These are phyloP conservation scores for Musca domestica DNA, from an alignment of 1,140 invertebrate genomes.

Conservation along the genomic window DNA sequence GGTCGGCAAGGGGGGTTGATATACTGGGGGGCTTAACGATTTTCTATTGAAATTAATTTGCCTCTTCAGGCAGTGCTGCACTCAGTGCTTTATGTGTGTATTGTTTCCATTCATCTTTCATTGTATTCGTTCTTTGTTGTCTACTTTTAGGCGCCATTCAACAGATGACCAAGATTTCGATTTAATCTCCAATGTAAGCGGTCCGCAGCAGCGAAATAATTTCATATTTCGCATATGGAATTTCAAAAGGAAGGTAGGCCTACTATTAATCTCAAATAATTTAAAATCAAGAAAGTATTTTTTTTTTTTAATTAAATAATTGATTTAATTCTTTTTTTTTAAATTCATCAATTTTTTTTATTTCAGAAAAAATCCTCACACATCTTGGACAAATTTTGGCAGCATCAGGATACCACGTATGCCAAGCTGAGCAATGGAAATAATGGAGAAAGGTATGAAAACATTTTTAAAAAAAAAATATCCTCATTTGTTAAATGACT, in stretches of 20 bases:
- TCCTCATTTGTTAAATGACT: too few species aligned
- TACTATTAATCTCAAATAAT: neutral
- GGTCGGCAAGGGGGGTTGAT: too few species aligned
- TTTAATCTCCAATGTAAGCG: slow-evolving; percentile 35
- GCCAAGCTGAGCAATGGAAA: slow-evolving; percentile 32
- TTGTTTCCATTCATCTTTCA: neutral
- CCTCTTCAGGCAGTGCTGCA: too few species aligned
- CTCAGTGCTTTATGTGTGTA: too few species aligned
- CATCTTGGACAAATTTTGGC: slow-evolving; percentile 45
- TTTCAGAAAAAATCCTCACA: slow-evolving; percentile 37
- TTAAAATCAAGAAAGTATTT: neutral
- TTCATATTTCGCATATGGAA: slow-evolving; percentile 46
- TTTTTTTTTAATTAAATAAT: neutral
- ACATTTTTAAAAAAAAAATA: neutral
- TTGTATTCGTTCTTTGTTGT: slow-evolving; percentile 7
- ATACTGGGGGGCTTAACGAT: too few species aligned
- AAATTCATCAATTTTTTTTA: slow-evolving; percentile 7
- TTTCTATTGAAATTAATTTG: too few species aligned
- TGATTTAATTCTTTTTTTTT: neutral
- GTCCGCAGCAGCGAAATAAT: slow-evolving; percentile 33
- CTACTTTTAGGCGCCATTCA: slow-evolving; percentile 34
- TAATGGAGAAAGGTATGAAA: slow-evolving; percentile 39
- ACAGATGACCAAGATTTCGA: slow-evolving; percentile 42
- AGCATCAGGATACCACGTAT: slow-evolving; percentile 37
- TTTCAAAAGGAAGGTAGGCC: slow-evolving; percentile 34